Base-by-base conservation (phyloP, 2,113 vertebrate species). In the Ailuropoda melanoleuca region DNA sequence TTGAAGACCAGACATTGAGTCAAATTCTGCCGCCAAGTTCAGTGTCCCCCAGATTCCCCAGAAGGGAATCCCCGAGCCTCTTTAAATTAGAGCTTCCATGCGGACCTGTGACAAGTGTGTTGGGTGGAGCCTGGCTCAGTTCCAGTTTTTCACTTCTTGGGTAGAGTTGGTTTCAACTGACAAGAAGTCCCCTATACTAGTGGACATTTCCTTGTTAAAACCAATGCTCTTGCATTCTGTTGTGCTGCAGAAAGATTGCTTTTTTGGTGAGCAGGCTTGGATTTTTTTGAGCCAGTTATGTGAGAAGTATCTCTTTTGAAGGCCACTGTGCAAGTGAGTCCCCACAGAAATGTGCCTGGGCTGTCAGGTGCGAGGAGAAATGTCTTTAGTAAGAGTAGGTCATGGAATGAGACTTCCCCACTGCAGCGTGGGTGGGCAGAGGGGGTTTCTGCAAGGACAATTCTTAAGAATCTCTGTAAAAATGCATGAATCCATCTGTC, bases 401-500 rank as follows among this genome's bases (percentile, higher is more conserved):
- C 98, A 93, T 89, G 95, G 97, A 97, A 97, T 92, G 97, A 98
- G 98, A 98, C 98, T 96, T 98, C 96, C 93, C 91, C 97, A 94
- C 96, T 92, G 96, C 80, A 97, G 34, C 53, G 1, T 97, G 97
- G 98, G 94, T 93, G 97, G 98, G 97, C 97, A 95, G 98, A 97
- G 84, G 87, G 95, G 96, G 66, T 97, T 98, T 98, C 98, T 98
- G 98, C 43, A 97, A 98, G 98, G 98, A 98, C 93, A 97, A 34
- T 96, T 98, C 98, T 98, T 98, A 98, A 98, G 98, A 98, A 97
- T 98, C 98, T 98, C 97, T 98, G 97, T 98, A 97, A 98, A 98
- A 99, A 98, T 98, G 96, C 97, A 97, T 98, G 97, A 88, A 97
- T 98, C 98, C 99, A 98, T 99, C 98, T 99, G 98, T 99, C 97